Evolutionary conservation across 2,113 vertebrate genomes (phyloP).

Genomic region (Arothron firmamentum): DNA sequence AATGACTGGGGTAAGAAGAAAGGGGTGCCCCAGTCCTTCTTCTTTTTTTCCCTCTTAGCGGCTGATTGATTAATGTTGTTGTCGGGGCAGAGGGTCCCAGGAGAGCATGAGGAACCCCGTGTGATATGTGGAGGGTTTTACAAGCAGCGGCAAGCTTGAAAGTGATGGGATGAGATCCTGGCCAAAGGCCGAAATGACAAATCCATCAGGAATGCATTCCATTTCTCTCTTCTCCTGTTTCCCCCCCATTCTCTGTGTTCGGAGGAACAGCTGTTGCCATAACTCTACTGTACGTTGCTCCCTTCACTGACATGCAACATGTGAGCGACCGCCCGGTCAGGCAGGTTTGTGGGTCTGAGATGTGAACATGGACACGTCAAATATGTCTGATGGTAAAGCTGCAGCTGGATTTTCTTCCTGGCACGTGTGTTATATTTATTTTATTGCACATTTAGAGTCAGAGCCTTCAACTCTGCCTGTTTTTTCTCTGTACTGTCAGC

Average conservation of each 20-base stretch:
- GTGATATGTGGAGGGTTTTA: conserved; percentile 85
- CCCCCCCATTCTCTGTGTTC: conserved; percentile 34
- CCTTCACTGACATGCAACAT: conserved; percentile 59
- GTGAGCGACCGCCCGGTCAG: conserved; percentile 56
- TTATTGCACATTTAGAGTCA: no score
- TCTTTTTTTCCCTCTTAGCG: conserved; percentile 53
- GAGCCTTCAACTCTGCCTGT: no score
- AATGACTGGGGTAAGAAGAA: conserved; percentile 66
- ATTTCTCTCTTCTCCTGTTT: conserved; percentile 49
- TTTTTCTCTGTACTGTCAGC: no score
- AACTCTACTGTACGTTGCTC: conserved; percentile 75
- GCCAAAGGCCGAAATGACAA: conserved; percentile 86
- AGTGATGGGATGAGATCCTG: conserved; percentile 82
- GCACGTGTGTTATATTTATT: no score
- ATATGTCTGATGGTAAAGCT: no score
- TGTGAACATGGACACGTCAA: conserved; percentile 35
- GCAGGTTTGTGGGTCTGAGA: conserved; percentile 37
- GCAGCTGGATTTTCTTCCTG: no score
- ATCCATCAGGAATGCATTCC: conserved; percentile 86
- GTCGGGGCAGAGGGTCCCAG: conserved; percentile 68
- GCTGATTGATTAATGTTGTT: conserved; percentile 79
- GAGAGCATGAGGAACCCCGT: conserved; percentile 76
- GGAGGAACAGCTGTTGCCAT: conserved; percentile 84
- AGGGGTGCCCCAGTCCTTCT: conserved; percentile 51
- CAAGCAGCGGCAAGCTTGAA: conserved; percentile 81